Percentiles rank a stretch among this genome's conserved stretches.
phyloP scores from a whole-genome alignment of 2,888 invertebrate species.

The Cosmopolites sordidus region DNA sequence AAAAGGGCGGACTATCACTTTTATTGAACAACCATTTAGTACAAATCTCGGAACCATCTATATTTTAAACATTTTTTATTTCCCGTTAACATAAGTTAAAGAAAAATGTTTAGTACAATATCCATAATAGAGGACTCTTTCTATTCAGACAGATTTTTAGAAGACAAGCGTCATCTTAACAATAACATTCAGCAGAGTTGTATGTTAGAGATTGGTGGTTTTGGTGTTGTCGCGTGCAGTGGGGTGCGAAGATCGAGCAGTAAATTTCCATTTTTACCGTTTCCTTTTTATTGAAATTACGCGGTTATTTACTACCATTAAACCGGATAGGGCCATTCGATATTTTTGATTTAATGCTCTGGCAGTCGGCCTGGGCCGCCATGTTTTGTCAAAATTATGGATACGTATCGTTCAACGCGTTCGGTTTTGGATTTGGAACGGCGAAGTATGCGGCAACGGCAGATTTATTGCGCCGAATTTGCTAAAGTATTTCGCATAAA shows the following conservation, averaged over 20 bases:
- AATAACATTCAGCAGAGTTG: too few relatives aligned
- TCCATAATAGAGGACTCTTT: too few relatives aligned
- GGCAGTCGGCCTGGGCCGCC: conserved; percentile 21
- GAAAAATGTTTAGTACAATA: too few relatives aligned
- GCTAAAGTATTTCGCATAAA: conserved; percentile 21
- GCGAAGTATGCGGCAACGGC: conserved; percentile 23
- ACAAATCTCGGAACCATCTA: too few relatives aligned
- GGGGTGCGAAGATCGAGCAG: conserved; percentile 36
- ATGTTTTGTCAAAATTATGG: conserved; percentile 29
- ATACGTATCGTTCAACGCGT: conserved; percentile 25
- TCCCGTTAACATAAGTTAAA: too few relatives aligned
- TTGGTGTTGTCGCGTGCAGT: conserved; percentile 30
- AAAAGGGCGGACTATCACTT: too few relatives aligned
- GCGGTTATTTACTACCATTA: conserved; percentile 37
- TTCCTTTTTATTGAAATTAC: conserved; percentile 40
- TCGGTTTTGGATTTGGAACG: conserved; percentile 24
- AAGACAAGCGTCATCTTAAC: too few relatives aligned
- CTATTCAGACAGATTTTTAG: too few relatives aligned
- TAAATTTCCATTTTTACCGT: conserved; percentile 41
- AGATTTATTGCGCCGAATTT: conserved; percentile 18
- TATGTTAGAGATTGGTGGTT: background rate
- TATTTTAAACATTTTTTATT: too few relatives aligned
- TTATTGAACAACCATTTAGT: too few relatives aligned
- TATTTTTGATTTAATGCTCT: conserved; percentile 28
- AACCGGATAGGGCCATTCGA: conserved; percentile 33